phyloP scores from a whole-genome alignment of 2,113 vertebrate genomes.

The Spheniscus mendiculus region DNA sequence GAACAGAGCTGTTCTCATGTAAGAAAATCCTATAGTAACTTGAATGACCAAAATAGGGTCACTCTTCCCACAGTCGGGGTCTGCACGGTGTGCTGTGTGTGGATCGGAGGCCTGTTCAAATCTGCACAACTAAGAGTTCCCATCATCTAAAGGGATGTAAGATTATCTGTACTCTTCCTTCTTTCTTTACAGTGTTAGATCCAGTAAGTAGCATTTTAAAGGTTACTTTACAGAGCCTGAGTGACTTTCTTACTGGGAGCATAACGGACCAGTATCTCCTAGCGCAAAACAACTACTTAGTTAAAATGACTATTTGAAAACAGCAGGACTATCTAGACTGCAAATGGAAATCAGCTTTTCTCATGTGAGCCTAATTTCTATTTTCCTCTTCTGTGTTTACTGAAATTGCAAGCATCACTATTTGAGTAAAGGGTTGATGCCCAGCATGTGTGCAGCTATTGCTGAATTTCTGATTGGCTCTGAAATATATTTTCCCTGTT shows the following conservation, averaged over 20 bases:
- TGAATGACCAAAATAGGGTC: neutral
- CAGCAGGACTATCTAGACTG: neutral
- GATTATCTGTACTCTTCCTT: neutral
- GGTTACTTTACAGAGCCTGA: neutral
- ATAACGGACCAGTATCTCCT: neutral
- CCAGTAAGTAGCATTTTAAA: neutral
- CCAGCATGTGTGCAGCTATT: neutral
- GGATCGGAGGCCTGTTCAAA: neutral
- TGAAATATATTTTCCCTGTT: neutral
- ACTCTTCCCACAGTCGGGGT: accelerated
- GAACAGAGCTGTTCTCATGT: neutral
- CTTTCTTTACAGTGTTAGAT: neutral
- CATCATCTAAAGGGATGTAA: neutral
- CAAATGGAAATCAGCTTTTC: neutral
- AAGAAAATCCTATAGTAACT: neutral
- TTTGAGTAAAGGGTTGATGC: neutral
- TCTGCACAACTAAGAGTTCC: neutral
- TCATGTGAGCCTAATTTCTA: neutral
- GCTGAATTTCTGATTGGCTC: conserved; percentile 12
- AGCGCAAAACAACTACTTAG: neutral
- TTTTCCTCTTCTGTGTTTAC: neutral
- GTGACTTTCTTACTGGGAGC: neutral
- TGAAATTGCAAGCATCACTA: neutral
- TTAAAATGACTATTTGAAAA: conserved; percentile 10
- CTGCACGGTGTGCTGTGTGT: accelerated